Evolutionary conservation across 2,113 vertebrate genomes (phyloP).

Genomic region (Buteo buteo): DNA sequence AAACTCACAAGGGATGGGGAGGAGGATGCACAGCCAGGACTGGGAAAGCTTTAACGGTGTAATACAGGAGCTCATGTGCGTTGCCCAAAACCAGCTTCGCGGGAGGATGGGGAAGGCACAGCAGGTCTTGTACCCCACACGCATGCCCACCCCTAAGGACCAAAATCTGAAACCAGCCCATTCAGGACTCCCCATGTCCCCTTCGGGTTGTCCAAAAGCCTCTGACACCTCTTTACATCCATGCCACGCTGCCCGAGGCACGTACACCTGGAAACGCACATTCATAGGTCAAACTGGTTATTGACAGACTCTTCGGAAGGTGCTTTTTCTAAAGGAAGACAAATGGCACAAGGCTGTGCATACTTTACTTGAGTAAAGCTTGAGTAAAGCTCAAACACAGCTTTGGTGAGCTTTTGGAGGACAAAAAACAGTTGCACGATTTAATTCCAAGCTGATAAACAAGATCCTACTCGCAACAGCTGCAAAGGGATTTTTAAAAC

Average conservation of each 20-base stretch:
- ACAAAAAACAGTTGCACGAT: neutral
- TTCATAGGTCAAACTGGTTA: neutral
- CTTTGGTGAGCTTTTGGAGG: neutral
- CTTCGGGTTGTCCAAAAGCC: neutral
- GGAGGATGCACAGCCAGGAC: neutral
- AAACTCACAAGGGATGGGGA: neutral
- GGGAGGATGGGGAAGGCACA: neutral
- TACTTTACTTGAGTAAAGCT: neutral
- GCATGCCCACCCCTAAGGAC: neutral
- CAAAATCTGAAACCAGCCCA: neutral
- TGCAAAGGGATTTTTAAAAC: neutral
- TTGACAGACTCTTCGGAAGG: neutral
- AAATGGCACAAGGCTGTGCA: neutral
- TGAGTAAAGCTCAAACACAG: constrained; percentile 9
- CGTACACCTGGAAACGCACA: neutral
- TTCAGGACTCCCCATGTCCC: neutral
- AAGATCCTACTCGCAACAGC: neutral
- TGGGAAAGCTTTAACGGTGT: neutral
- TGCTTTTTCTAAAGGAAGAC: neutral
- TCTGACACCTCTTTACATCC: neutral
- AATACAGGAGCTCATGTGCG: too few relatives aligned
- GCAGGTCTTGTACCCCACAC: neutral
- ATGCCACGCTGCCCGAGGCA: fast-evolving
- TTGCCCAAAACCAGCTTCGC: neutral
- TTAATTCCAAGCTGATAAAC: neutral